Evolutionary conservation across 2,888 invertebrate genomes (phyloP), one percentile per base, ranked within the genome.

Genomic region (Colletes collaris): DNA sequence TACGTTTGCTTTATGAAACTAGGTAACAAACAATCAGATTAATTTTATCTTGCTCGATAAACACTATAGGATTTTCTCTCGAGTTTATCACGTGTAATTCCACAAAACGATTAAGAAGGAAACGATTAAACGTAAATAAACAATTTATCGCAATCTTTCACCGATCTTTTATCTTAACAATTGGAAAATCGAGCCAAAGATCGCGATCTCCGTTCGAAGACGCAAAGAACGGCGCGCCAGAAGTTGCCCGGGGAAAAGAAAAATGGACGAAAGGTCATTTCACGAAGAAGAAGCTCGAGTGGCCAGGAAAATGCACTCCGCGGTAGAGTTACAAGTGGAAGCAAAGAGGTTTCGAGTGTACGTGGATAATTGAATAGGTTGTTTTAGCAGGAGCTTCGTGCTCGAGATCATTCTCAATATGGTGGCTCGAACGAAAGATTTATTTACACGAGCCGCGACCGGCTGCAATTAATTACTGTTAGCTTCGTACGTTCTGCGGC

Each of bases 341-440:
- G 75, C 53, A 69, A 76, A 81, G 81, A 79, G 82, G 84, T 71
- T 77, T 81, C 79, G 82, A 82, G 79, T 84, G 81, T 68, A 76
- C 79, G 68, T 52, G 78, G 77, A 76, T 86, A 84, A 86, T 86
- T 82, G 82, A 82, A 82, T 82, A 64, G 81, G 75, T 68, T 66
- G 81, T 81, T 82, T 77, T 63, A 81, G 65, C 59, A 35, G 71
- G 64, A 79, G 69, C 60, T 64, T 53, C 59, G 72, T 62, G 60
- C 62, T 62, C 63, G 16, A 66, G 58, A 46, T 56, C 55, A 65
- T 73, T 79, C 77, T 78, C 69, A 44, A 49, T 5, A 50, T 27
- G 46, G 60, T 60, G 50, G n/a, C 62, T 19, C 46, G 27, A 19
- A 62, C 58, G 11, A 58, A 59, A 69, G 37, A 66, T 79, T 81